Evolutionary conservation across 2,797 vertebrate species (phyloP).

Genomic region (Coccyzus lansbergi): DNA sequence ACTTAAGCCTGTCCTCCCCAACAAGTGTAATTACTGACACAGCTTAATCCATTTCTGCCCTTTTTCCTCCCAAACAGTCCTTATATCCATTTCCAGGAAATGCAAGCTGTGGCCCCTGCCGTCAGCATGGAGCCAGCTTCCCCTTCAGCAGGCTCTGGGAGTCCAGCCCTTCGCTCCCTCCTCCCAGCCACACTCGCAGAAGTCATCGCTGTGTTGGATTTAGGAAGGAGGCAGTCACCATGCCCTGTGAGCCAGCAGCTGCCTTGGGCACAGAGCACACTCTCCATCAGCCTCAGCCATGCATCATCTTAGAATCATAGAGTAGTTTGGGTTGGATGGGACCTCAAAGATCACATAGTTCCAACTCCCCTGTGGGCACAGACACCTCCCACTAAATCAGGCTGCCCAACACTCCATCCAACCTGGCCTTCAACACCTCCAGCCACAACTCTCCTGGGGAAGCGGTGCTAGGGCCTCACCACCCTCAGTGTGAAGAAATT

Average conservation of each 20-base stretch:
- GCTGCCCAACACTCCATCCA: no score
- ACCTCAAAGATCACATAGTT: no score
- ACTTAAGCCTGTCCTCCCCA: neutral
- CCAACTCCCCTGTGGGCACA: no score
- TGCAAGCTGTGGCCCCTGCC: neutral
- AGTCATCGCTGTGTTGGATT: fast-evolving
- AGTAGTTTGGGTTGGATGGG: no score
- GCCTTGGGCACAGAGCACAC: fast-evolving
- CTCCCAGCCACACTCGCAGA: neutral
- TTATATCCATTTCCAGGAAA: neutral
- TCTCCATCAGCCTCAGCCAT: neutral
- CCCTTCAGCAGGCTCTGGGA: neutral
- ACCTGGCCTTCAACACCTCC: no score
- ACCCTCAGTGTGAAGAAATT: no score
- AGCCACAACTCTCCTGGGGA: no score
- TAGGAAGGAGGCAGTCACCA: neutral
- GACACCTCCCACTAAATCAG: no score
- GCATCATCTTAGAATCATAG: neutral
- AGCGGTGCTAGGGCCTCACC: no score
- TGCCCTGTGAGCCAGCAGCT: neutral
- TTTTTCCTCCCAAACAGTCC: neutral
- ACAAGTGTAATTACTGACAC: neutral
- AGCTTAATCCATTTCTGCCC: neutral
- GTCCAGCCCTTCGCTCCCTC: neutral
- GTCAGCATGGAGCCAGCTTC: neutral